Percentiles rank a stretch among this genome's conserved stretches.
Conservation (phyloP, 2,113 vertebrate genomes). For the Sturnira hondurensis region DNA sequence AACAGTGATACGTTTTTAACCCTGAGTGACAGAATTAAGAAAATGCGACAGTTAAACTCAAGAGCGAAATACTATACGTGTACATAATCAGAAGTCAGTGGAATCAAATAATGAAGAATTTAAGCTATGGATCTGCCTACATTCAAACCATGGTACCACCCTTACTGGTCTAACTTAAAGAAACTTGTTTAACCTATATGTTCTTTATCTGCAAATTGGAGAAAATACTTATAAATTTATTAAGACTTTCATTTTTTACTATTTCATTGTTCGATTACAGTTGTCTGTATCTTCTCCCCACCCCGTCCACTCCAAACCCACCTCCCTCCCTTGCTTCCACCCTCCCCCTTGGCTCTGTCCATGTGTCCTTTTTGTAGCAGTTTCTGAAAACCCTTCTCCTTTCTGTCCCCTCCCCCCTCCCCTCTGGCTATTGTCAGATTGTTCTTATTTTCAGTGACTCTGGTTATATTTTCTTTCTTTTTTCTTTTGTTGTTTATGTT, state of each 20-base stretch:
- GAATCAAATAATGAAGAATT: background rate
- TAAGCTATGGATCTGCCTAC: background rate
- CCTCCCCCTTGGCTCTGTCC: too few relatives aligned
- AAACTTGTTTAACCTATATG: background rate
- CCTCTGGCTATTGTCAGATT: too few relatives aligned
- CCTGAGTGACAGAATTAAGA: slow-evolving; percentile 26
- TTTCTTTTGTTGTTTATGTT: too few relatives aligned
- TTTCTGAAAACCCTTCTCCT: too few relatives aligned
- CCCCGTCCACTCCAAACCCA: too few relatives aligned
- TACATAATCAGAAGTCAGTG: background rate
- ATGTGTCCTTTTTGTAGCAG: too few relatives aligned
- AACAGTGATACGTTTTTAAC: background rate
- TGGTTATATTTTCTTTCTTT: too few relatives aligned
- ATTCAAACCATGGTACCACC: background rate
- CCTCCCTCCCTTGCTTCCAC: too few relatives aligned
- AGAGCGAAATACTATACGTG: background rate
- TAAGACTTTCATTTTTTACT: background rate
- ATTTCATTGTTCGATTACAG: too few relatives aligned
- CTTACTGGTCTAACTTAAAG: background rate
- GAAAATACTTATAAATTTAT: background rate
- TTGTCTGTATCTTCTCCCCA: too few relatives aligned
- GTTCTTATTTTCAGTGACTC: too few relatives aligned
- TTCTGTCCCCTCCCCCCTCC: too few relatives aligned
- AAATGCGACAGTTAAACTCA: background rate
- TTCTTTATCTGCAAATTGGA: background rate